These are phyloP conservation scores for Bos indicus DNA, from an alignment of 2,113 vertebrate species.

Conservation along the genomic window DNA sequence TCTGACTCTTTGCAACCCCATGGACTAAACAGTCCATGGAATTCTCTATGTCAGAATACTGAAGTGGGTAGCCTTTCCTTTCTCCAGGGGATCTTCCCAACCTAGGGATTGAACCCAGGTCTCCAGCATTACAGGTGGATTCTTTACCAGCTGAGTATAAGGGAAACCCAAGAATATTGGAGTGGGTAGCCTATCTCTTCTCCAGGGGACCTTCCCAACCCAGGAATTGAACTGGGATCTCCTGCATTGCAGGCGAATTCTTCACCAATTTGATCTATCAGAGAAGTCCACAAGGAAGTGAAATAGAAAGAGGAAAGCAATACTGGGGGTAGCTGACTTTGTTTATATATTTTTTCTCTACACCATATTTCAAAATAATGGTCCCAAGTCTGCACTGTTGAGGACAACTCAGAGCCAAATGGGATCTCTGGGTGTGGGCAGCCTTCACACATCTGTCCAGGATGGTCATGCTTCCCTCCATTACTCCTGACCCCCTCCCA, in stretches of 20 bases:
- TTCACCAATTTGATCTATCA: background rate
- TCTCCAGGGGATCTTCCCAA: background rate
- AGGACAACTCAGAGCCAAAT: background rate
- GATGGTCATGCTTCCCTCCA: background rate
- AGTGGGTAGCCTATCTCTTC: background rate
- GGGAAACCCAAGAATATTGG: background rate
- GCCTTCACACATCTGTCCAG: background rate
- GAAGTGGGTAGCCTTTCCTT: accelerated
- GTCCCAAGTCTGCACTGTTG: background rate
- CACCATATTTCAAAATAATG: background rate
- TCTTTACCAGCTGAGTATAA: background rate
- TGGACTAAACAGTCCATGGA: background rate
- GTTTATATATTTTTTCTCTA: background rate
- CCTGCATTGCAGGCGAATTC: background rate
- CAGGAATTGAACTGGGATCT: background rate
- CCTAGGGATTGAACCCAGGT: background rate
- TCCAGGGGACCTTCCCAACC: background rate
- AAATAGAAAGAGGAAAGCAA: background rate
- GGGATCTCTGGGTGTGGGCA: background rate
- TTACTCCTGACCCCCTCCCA: background rate
- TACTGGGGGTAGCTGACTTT: background rate
- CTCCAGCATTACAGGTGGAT: background rate
- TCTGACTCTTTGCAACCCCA: background rate
- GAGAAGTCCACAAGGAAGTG: background rate
- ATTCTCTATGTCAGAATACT: background rate